Base-by-base conservation (phyloP, 2,888 invertebrate species). In the Reticulitermes lucifugus region DNA sequence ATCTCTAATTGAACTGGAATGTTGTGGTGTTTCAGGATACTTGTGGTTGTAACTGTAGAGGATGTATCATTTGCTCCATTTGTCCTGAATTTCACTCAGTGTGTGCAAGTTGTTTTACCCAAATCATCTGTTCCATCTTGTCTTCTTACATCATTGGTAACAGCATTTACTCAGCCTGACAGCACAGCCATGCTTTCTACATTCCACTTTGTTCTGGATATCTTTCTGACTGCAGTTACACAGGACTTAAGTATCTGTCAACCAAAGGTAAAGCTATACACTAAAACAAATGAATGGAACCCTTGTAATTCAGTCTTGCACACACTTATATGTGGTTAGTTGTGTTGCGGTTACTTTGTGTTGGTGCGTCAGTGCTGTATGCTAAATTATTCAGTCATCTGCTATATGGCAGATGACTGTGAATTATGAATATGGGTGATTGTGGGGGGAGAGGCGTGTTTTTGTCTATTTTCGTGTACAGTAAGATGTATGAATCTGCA, bases 191-290 rank as follows among this genome's bases (percentile, higher is more conserved):
- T 43, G 22, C 22, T 83, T 41, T 25, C 65, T 29, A 46, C 82
- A 83, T 46, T 83, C 43, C 41, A 60, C 14, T 59, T 43, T 41
- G 82, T 83, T 70, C 65, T 83, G 35, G 82, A 83, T 71, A 46
- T 83, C 5, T 83, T 83, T 18, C 71, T 70, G 41, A 22, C n/a
- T 10, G 82, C 82, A 21, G 14, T 83, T n/a, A 41, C 29, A 18
- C 65, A 83, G 21, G 46, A 71, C 25, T 82, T 35, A 18, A 41
- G 41, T 25, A 70, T 83, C 25, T 65, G 70, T 43, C 46, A 70
- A 21, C 70, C 70, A 60, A 65, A 83, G 82, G 82, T 83, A 71
- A 35, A 0, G 25, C 55, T 46, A 46, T 7, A 46, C 9, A 55
- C 14, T 55, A 55, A 55, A 18, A 55, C 14, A 55, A 14, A 55